Evolutionary conservation across 2,113 vertebrate species (phyloP).

Genomic region (Sceloporus tristichus): DNA sequence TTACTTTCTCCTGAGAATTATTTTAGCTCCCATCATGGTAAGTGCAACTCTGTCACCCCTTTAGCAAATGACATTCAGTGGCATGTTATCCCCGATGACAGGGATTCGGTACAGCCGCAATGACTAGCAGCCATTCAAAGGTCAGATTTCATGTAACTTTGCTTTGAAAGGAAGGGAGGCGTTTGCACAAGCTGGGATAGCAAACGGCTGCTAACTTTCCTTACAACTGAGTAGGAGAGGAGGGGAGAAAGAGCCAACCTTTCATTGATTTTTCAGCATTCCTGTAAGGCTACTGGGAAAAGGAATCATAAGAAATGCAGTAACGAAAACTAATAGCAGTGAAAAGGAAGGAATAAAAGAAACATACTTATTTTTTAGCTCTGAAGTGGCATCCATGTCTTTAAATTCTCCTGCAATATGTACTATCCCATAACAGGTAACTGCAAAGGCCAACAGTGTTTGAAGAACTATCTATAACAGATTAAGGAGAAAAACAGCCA

Average conservation of each 20-base stretch:
- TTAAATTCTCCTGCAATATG: slow-evolving; percentile 95
- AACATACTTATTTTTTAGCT: slow-evolving; percentile 95
- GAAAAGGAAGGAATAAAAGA: rapidly evolving
- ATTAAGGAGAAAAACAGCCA: slow-evolving; percentile 48
- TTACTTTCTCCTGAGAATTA: neutral
- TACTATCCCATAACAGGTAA: slow-evolving; percentile 97
- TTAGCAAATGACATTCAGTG: neutral
- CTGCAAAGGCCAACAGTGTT: slow-evolving; percentile 92
- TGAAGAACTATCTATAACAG: slow-evolving; percentile 93
- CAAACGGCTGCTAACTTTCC: neutral
- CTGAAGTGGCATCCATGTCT: slow-evolving; percentile 98
- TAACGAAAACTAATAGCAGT: neutral
- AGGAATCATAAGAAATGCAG: neutral
- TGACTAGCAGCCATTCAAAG: neutral
- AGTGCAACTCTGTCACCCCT: neutral
- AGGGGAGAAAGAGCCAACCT: no score
- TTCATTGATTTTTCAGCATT: neutral
- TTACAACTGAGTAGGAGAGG: no score
- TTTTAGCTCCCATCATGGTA: neutral
- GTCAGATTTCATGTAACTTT: neutral
- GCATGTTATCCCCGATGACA: neutral
- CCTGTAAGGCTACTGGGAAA: no score
- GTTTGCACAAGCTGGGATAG: neutral
- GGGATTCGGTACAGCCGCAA: no score
- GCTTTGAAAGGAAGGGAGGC: neutral